Base-by-base conservation (phyloP, 2,113 vertebrate species). In the Romanogobio albipinnatus region DNA sequence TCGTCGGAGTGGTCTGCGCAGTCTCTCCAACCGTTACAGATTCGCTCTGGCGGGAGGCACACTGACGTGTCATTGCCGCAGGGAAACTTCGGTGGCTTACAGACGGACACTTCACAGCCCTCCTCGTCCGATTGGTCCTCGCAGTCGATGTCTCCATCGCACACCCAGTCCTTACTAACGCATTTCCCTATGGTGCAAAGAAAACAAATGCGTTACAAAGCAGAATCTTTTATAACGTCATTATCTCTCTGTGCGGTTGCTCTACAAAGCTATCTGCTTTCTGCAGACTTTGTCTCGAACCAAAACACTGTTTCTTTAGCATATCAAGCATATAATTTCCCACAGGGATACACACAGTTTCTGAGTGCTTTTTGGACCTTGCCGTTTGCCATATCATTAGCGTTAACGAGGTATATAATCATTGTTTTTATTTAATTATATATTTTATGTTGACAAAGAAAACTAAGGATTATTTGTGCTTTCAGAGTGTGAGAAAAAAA, bases 61-160 rank as follows among this genome's bases (percentile, higher is more conserved):
- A 94, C 92, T 45, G 96, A 94, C 29, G 94, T 95, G 90, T 97
- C 95, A 78, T 96, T 96, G 91, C 95, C 95, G 91, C 96, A 97
- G 88, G 96, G 94, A 84, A 96, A 96, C 90, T 94, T 95, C 86
- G 96, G 96, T 79, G 96, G 95, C 87, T 94, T 96, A 89, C 96
- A 97, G 90, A 93, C 88, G 80, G 94, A 95, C 81, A 89, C 91
- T 89, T 95, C 95, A 90, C 96, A 97, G 86, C 94, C 92, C 84
- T 95, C 95, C 93, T 97, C 96, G 90, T 97, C 96, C 64, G 96
- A 97, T 61, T 95, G 95, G 92, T 97, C 96, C 91, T 96, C 96
- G 89, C 96, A 97, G 89, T 97, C 96, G 56, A 95, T 93, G 92
- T 97, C 96, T 81, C 96, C 96, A 88, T 97, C 96, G 90, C 96